Base-by-base conservation (phyloP, 2,113 vertebrate genomes). In the Colius striatus region DNA sequence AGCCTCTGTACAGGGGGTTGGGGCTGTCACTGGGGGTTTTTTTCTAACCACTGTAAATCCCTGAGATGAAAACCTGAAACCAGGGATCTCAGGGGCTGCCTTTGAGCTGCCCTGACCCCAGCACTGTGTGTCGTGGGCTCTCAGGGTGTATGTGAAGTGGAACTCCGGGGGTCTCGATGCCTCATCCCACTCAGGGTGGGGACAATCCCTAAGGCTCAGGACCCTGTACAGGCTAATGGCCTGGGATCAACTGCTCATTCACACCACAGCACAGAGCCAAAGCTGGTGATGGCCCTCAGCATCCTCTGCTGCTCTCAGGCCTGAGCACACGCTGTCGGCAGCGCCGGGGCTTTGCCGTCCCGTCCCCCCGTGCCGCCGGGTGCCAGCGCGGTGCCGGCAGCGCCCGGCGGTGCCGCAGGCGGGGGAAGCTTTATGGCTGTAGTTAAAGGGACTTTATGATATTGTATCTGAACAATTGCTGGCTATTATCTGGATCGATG, bases 401-500 rank as follows among this genome's bases (percentile, higher is more conserved):
- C 22, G 3, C 91, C 48, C 53, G 58, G 80, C 61, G 5, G 92
- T 50, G 84, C 94, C 10, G 86, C 95, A 70, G 94, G 91, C 50
- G 11, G 94, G 94, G 95, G 93, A 84, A 92, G 94, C 86, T 95
- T 96, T 90, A 95, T 91, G 87, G 89, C 96, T 90, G 87, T 91
- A 48, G 89, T 96, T 95, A 95, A 91, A 82, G 94, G 7, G 87
- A 91, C 92, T 96, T 92, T 94, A 95, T 95, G 94, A 94, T 96
- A 91, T 95, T 85, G 91, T 94, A 92, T 72, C 92, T 91, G 94
- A 94, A 92, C 95, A 95, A 96, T 94, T 97, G 92, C 95, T 3
- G 51, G 94, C 96, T 95, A 94, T 96, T 96, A 95, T 89, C 96
- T 51, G 93, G 96, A 96, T 97, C 96, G 85, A 95, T 96, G 96